Evolutionary conservation across 1,140 invertebrate species (phyloP).

Genomic region (Drosophila virilis): DNA sequence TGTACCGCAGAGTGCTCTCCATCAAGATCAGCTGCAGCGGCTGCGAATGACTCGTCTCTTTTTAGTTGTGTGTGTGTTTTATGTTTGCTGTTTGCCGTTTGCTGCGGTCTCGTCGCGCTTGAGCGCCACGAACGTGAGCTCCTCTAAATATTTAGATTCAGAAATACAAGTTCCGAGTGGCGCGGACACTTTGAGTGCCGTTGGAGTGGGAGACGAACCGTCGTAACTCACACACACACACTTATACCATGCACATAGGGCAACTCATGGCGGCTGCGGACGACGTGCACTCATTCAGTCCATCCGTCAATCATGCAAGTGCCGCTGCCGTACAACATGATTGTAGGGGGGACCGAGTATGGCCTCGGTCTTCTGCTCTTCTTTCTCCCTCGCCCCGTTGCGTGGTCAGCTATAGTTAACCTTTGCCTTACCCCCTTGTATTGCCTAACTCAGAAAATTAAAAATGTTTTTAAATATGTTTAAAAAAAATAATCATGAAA

Average conservation of each 20-base stretch:
- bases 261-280: slow-evolving; percentile 34
- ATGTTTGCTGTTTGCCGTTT: slow-evolving; percentile 12
- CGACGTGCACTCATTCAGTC: slow-evolving; percentile 62
- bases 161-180: slow-evolving; percentile 32
- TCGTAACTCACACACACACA: slow-evolving; percentile 24
- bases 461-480: neutral
- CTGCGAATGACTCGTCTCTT: slow-evolving; percentile 50
- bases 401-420: slow-evolving; percentile 4
- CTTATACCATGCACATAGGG: neutral
- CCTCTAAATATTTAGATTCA: slow-evolving; percentile 47
- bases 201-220: slow-evolving; percentile 49
- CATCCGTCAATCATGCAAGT: slow-evolving; percentile 57
- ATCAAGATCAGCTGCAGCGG: slow-evolving; percentile 72
- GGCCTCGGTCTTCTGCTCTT: slow-evolving; percentile 12
- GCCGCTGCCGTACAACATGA: neutral
- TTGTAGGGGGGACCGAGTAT: slow-evolving; percentile 8
- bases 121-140: slow-evolving; percentile 50
- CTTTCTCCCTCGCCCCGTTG: neutral
- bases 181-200: slow-evolving; percentile 50
- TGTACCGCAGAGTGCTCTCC: slow-evolving; percentile 34
- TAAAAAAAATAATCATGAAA: slow-evolving; percentile 10
- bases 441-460: slow-evolving; percentile 5
- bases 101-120: slow-evolving; percentile 45
- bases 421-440: neutral
- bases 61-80: slow-evolving; percentile 22